Evolutionary conservation across 2,888 invertebrate genomes (phyloP).

Genomic region (Ectemnius continuus): DNA sequence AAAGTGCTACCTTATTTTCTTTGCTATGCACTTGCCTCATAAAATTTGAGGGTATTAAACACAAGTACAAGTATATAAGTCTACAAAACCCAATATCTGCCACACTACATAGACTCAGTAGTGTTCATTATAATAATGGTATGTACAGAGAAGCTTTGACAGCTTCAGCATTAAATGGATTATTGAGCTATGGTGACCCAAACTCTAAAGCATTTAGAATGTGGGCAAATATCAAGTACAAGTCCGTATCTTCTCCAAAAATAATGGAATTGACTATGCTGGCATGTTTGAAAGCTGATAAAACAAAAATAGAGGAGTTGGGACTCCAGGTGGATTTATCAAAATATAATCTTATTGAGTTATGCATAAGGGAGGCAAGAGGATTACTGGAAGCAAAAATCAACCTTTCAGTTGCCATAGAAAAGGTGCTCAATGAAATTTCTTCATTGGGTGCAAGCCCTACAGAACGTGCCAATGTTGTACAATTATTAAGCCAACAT

Average conservation of each 20-base stretch:
- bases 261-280: conserved; percentile 45
- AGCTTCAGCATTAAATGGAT: conserved; percentile 63
- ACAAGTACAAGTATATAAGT: conserved; percentile 35
- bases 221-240: conserved; percentile 70
- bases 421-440: conserved; percentile 61
- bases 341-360: conserved; percentile 59
- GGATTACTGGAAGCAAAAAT: conserved; percentile 56
- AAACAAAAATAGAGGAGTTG: conserved; percentile 51
- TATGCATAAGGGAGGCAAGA: conserved; percentile 67
- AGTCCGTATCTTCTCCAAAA: conserved; percentile 45
- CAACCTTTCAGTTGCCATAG: conserved; percentile 62
- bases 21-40: conserved; percentile 58
- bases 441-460: conserved; percentile 47
- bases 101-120: conserved; percentile 59
- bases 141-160: conserved; percentile 68
- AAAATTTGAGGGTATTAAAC: conserved; percentile 56
- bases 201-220: conserved; percentile 67
- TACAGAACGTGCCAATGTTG: conserved; percentile 59
- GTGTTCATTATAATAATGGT: conserved; percentile 52
- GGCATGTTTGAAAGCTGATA: conserved; percentile 62
- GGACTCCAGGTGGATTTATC: conserved; percentile 59
- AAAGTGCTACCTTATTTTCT: conserved; percentile 55
- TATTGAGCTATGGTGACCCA: conserved; percentile 60
- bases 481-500: conserved; percentile 67
- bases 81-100: conserved; percentile 50